Base-by-base conservation (phyloP, 2,888 invertebrate species). In the Chydorus sphaericus region DNA sequence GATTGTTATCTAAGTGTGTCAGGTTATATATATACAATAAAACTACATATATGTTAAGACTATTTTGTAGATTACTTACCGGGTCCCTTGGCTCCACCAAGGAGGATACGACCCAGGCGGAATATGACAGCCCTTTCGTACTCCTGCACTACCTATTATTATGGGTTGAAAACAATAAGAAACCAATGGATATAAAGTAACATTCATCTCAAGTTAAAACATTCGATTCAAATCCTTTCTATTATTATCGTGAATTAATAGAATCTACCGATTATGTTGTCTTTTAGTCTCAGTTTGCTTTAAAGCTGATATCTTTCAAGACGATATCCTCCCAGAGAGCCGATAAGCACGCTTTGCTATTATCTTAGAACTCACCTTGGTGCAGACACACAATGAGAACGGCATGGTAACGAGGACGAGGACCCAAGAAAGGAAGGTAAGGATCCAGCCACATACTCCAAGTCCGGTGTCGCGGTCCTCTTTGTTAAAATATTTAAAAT, bases 61-160 rank as follows among this genome's bases (percentile, higher is more conserved):
- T 48, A 31, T 54, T 56, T 57, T 14, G 33, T 50, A 50, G 31
- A 14, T 53, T 57, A 59, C 73, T 75, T 73, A 87, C 89, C 90
- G 63, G 90, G 90, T 60, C 93, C 93, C 70, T 89, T 91, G 6
- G 92, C 90, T 18, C 92, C 92, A 16, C 92, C 93, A 2, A 87
- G 81, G 54, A 91, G 73, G 29, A 93, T 76, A 58, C 93, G 77
- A 5, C 93, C 93, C 56, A 94, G 74, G 51, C 93, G 81, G 69
- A 94, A 94, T 69, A 94, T 93, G 31, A 94, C 93, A 1, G 93
- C 93, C 60, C 93, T 75, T 70, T 94, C 93, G 69, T 93, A 94
- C 67, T 94, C 93, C 67, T 91, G 91, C 2, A 93, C 92, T 36
- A 93, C 92, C 92, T 93, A 44, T 11, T 20, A 39, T 6, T 20